Percentiles rank a stretch among this genome's conserved stretches.
Evolutionary conservation across 2,888 invertebrate genomes (phyloP).

Genomic region (Cataglyphis cursor): DNA sequence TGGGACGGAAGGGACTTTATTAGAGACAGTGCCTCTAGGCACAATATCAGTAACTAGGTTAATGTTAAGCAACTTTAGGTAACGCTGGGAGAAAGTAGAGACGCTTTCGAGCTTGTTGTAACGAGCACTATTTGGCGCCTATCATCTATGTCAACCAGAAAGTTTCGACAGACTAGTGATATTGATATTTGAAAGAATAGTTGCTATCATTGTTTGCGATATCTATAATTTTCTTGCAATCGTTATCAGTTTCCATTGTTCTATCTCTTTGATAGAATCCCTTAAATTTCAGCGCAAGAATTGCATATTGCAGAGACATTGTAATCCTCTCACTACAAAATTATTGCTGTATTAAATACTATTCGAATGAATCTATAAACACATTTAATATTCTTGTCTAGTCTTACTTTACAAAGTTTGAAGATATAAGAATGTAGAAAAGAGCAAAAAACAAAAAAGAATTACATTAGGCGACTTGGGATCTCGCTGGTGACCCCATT

Average conservation of each 20-base stretch:
- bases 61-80: conserved; percentile 47
- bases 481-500: not conserved
- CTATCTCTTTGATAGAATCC: not conserved
- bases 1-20: not conserved
- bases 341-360: not conserved
- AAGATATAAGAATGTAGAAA: not conserved
- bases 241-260: conserved; percentile 3
- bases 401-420: not conserved
- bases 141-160: conserved; percentile 32
- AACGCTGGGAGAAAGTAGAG: not conserved
- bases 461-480: conserved; percentile 5
- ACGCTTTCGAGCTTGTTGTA: conserved; percentile 29
- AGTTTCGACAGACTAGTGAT: conserved; percentile 24
- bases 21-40: not conserved
- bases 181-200: conserved; percentile 29
- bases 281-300: not conserved
- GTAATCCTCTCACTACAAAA: not conserved
- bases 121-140: conserved; percentile 22
- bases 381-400: conserved; percentile 2
- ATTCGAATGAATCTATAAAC: not conserved
- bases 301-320: not conserved
- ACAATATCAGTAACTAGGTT: conserved; percentile 35
- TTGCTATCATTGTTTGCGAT: conserved; percentile 3
- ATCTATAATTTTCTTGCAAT: conserved; percentile 21
- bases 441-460: not conserved